A percentile compares a stretch with the other conserved stretches of the same genome.
phyloP scores from a whole-genome alignment of 2,797 vertebrate genomes.

The Micromesistius poutassou region DNA sequence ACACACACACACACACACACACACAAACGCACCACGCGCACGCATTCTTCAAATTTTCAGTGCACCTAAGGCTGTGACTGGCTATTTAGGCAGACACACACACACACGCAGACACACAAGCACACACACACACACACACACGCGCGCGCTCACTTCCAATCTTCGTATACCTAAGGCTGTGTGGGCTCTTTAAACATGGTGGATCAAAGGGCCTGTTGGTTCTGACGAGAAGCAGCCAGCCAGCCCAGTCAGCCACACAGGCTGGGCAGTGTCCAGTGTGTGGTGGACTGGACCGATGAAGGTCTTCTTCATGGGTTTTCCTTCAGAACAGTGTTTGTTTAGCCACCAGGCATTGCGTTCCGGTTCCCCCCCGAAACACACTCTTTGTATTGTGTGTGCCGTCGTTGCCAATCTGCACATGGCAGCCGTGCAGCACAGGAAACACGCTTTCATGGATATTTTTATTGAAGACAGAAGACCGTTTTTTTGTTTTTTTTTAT shows the following conservation, averaged over 20 bases:
- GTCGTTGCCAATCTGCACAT: background rate
- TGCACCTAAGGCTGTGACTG: background rate
- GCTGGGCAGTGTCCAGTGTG: conserved; percentile 35
- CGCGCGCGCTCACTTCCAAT: background rate
- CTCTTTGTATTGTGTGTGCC: conserved; percentile 20
- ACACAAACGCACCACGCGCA: background rate
- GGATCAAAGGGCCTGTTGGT: conserved; percentile 16
- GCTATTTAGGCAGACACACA: background rate
- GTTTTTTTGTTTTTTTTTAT: too few species aligned
- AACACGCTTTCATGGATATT: too few species aligned
- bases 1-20: background rate
- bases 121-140: too few species aligned
- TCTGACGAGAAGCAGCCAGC: conserved; percentile 46
- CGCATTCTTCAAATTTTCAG: background rate
- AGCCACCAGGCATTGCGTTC: conserved; percentile 15
- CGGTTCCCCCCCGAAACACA: conserved; percentile 1
- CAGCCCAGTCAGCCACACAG: conserved; percentile 30
- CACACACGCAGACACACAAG: too few species aligned
- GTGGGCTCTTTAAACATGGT: background rate
- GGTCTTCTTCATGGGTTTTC: conserved; percentile 22
- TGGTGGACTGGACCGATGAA: conserved; percentile 31
- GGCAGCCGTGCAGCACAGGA: background rate
- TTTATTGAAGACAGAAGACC: too few species aligned
- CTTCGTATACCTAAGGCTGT: background rate
- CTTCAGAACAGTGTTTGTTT: conserved; percentile 37